Percentiles rank a stretch among this genome's conserved stretches.
These are phyloP conservation scores for Phalera bucephala DNA, from an alignment of 2,888 invertebrate species.

Conservation along the genomic window DNA sequence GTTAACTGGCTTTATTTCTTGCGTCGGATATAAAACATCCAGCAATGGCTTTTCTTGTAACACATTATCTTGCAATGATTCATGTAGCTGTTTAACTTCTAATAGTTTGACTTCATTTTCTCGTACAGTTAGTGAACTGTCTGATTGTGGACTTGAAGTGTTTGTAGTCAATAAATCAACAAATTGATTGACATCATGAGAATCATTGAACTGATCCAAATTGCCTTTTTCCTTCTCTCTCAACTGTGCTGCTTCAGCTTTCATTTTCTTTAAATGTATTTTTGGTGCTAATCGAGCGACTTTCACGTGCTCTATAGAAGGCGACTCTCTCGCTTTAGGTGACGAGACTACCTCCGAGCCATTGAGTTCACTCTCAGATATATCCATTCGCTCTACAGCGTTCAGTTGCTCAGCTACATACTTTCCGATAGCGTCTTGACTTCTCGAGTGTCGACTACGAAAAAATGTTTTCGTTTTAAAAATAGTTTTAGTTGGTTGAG, in stretches of 20 bases:
- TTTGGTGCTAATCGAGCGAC: constrained; percentile 80
- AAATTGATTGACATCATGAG: constrained; percentile 23
- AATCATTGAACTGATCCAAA: constrained; percentile 26
- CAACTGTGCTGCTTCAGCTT: constrained; percentile 69
- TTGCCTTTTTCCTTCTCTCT: constrained; percentile 52
- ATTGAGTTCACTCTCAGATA: constrained; percentile 65
- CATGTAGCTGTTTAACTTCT: constrained; percentile 18
- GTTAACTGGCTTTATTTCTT: constrained; percentile 57
- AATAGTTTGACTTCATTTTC: constrained; percentile 14
- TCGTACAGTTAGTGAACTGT: constrained; percentile 17
- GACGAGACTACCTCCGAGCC: constrained; percentile 64
- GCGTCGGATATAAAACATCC: constrained; percentile 58
- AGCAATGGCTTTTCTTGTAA: constrained; percentile 22
- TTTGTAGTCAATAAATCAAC: constrained; percentile 23
- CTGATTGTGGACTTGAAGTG: constrained; percentile 11
- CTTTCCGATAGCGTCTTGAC: constrained; percentile 79
- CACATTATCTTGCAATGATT: constrained; percentile 8
- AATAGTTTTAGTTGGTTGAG: constrained; percentile 67
- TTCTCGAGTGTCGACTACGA: constrained; percentile 79
- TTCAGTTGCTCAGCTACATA: constrained; percentile 78
- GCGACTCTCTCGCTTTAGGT: constrained; percentile 66
- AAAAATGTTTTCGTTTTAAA: constrained; percentile 82
- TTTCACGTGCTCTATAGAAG: constrained; percentile 79
- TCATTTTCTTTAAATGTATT: constrained; percentile 79
- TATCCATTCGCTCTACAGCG: constrained; percentile 71